phyloP scores from a whole-genome alignment of 2,113 vertebrate species.

The Alligator sinensis region DNA sequence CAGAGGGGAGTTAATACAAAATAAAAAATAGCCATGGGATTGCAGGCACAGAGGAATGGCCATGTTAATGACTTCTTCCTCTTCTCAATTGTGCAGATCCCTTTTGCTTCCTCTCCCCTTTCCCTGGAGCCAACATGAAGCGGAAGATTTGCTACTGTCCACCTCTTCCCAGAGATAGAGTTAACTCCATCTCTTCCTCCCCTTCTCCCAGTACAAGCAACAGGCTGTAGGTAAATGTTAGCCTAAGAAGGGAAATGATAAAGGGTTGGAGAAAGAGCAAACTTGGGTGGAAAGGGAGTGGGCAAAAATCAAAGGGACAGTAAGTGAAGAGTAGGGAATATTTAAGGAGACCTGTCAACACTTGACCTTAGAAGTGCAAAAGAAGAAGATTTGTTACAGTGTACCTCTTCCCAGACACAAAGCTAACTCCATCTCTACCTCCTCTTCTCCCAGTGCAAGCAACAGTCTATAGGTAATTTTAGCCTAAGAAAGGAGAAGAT shows the following conservation, averaged over 20 bases:
- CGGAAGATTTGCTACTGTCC: background rate
- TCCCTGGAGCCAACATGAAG: background rate
- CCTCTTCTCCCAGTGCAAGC: background rate
- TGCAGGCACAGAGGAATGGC: background rate
- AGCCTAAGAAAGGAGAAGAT: rapidly evolving
- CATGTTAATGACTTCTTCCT: background rate
- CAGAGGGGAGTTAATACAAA: background rate
- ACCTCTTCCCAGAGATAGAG: background rate
- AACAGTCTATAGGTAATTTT: background rate
- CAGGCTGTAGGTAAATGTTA: background rate
- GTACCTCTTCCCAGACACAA: background rate
- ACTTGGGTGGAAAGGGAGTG: background rate
- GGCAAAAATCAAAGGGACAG: background rate
- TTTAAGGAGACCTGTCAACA: background rate
- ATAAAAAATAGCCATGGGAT: rapidly evolving
- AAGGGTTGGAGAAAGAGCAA: background rate
- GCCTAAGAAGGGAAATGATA: rapidly evolving
- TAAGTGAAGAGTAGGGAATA: background rate
- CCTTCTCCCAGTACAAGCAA: background rate
- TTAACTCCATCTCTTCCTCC: background rate
- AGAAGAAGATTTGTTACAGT: background rate
- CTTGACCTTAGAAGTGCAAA: background rate
- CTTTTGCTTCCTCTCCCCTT: background rate
- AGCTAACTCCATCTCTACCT: background rate
- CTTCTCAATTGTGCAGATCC: background rate